Evolutionary conservation across 2,797 vertebrate genomes (phyloP), one percentile per base, ranked within the genome.

Genomic region (Bryconaethiops microstoma): DNA sequence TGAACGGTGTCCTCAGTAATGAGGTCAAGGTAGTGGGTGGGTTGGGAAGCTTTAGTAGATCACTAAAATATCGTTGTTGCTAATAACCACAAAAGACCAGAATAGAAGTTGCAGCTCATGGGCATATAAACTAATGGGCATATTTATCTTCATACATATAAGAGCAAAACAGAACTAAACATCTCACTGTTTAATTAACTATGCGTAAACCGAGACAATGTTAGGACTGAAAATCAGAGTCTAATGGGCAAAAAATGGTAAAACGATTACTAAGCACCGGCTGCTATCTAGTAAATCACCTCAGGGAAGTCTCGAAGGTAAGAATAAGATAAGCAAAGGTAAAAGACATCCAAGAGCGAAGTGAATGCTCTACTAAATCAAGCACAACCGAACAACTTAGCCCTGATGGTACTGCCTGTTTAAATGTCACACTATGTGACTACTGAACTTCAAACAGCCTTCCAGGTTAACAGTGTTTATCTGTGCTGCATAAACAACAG

Each of bases 381-480:
- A 45, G 55, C 7, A n/a, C 13, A 54, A 48, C 48, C 52, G 64
- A 81, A 73, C 77, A 83, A 73, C 70, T 9, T 13, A 45, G 74
- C 45, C 69, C 78, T 13, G 10, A 7, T 16, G 62, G 64, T 80
- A 83, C 71, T 72, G 80, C 85, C 25, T 42, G 64, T 82, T 82
- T 50, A 82, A 68, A 85, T 50, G 83, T 76, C 84, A 78, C 1
- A 19, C 83, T 45, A 57, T 76, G 77, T 84, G 83, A 74, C 73
- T 65, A 69, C 73, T 29, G 29, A 29, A 64, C 40, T 85, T 52
- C 19, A 39, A 72, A 50, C 70, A 79, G 74, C 48, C 63, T 64
- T 71, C 72, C 78, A 81, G 73, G 85, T 86, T 78, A 84, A 70
- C 40, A 59, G 2, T 54, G 60, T 77, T 83, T 81, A 82, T 81